Conservation (phyloP, 2,113 vertebrate genomes). For the Cacatua alba region DNA sequence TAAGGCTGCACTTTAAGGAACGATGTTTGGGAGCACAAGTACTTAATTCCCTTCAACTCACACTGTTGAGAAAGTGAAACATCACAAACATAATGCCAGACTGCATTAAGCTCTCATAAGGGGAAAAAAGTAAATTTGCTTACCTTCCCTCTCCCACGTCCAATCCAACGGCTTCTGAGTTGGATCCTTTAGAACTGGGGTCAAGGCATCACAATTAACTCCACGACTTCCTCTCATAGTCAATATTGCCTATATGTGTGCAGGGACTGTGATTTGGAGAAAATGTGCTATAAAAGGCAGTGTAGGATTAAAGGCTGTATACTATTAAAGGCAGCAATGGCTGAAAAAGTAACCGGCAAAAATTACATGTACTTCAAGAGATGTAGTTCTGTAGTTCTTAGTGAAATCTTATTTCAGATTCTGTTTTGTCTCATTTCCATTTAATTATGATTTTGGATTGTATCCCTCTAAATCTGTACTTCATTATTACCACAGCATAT, state of each 20-base stretch:
- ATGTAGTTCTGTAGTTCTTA: slow-evolving; percentile 6
- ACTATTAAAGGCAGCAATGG: neutral
- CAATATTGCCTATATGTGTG: neutral
- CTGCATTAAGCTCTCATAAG: neutral
- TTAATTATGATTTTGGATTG: slow-evolving; percentile 62
- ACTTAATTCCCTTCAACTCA: neutral
- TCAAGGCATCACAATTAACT: neutral
- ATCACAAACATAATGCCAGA: neutral
- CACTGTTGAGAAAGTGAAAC: neutral
- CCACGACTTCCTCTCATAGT: neutral
- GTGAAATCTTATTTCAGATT: slow-evolving; percentile 50
- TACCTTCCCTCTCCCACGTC: neutral
- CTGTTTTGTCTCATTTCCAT: slow-evolving; percentile 54
- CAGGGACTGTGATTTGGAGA: neutral
- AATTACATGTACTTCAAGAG: neutral
- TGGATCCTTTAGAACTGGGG: neutral
- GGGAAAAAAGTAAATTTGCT: neutral
- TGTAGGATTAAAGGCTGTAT: neutral
- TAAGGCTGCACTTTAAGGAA: neutral
- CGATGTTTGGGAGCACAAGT: neutral
- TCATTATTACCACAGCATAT: slow-evolving; percentile 54
- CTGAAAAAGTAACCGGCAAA: neutral
- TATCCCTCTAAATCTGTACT: slow-evolving; percentile 54
- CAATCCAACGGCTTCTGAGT: neutral
- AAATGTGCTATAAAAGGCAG: neutral